These are phyloP conservation scores for Colistium nudipinnis DNA, from an alignment of 2,113 vertebrate species.

Conservation along the genomic window DNA sequence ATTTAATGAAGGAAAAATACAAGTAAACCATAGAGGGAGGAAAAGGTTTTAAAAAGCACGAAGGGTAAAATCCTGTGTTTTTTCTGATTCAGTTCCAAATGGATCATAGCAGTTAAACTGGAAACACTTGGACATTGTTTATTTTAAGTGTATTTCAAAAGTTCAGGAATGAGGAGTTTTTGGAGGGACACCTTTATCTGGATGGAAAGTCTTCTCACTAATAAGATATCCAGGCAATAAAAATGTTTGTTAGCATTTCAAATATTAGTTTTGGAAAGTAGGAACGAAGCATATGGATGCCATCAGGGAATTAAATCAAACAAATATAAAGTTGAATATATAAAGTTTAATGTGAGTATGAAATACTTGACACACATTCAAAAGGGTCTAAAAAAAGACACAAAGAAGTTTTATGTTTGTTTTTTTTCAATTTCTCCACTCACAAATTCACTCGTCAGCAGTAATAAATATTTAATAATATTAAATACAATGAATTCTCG, in stretches of 20 bases:
- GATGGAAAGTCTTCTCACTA: too few relatives aligned
- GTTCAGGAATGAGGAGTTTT: neutral
- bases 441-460: too few relatives aligned
- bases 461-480: too few relatives aligned
- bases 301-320: neutral
- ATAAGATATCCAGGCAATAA: neutral
- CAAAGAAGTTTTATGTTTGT: too few relatives aligned
- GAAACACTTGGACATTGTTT: neutral
- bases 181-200: neutral
- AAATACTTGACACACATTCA: neutral
- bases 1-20: neutral
- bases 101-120: neutral
- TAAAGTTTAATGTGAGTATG: neutral
- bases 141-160: too few relatives aligned
- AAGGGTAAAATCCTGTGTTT: neutral
- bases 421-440: too few relatives aligned
- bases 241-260: neutral
- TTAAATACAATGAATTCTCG: too few relatives aligned
- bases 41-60: neutral
- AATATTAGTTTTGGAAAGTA: neutral
- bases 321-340: neutral
- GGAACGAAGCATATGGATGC: too few relatives aligned
- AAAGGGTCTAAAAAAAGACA: neutral
- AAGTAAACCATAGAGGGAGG: neutral
- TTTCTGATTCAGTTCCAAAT: neutral